phyloP scores from a whole-genome alignment of 2,113 vertebrate species.

The Brachyhypopomus occidentalis region DNA sequence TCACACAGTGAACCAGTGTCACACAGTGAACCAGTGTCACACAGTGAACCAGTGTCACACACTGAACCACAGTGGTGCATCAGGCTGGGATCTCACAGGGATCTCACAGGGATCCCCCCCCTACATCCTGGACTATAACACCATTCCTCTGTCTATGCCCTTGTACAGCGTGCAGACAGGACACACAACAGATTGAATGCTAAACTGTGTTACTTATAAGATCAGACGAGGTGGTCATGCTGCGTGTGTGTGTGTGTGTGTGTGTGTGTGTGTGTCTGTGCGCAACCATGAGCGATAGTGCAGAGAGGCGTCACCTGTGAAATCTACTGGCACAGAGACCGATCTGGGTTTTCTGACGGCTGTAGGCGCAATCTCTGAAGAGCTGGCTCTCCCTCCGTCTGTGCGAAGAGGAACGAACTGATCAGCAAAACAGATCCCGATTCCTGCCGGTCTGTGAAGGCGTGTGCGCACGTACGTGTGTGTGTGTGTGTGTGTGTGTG shows the following conservation, averaged over 20 bases:
- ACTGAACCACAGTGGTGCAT: no score
- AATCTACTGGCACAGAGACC: constrained; percentile 72
- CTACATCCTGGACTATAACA: no score
- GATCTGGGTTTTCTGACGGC: constrained; percentile 72
- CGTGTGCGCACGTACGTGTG: not conserved
- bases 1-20: no score
- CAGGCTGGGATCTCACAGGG: no score
- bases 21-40: no score
- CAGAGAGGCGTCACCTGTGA: constrained; percentile 67
- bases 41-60: not conserved
- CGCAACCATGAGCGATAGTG: not conserved
- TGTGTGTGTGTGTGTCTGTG: no score
- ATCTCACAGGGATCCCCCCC: no score
- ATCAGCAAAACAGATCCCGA: not conserved
- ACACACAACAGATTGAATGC: not conserved
- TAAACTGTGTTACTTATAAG: not conserved
- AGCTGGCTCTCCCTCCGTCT: constrained; percentile 65
- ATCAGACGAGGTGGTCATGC: not conserved
- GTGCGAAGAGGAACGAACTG: constrained; percentile 36
- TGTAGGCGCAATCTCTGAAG: constrained; percentile 62
- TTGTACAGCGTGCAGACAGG: no score
- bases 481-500: not conserved
- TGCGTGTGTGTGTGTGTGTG: not conserved
- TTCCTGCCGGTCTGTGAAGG: not conserved
- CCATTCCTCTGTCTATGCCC: no score